Evolutionary conservation across 2,888 invertebrate species (phyloP).

Genomic region (Girardia tigrina): DNA sequence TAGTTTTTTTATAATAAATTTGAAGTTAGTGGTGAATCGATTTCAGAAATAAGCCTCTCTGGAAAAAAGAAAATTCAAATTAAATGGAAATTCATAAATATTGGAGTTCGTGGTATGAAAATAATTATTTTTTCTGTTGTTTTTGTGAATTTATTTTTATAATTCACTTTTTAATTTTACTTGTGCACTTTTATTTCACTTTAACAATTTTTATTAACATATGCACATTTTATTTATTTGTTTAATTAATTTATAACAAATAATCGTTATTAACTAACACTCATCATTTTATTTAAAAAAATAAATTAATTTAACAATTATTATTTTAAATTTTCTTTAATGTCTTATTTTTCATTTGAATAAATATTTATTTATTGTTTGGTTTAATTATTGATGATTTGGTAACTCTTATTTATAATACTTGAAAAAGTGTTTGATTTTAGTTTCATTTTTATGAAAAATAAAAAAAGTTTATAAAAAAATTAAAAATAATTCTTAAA

Average conservation of each 20-base stretch:
- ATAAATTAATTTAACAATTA: too few species aligned
- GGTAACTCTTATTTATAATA: too few species aligned
- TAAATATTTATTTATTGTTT: not conserved
- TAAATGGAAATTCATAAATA: not conserved
- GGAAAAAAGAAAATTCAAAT: not conserved
- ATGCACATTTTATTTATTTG: not conserved
- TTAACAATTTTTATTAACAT: not conserved
- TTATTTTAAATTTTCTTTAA: too few species aligned
- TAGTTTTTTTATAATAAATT: too few species aligned
- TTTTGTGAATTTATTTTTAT: not conserved
- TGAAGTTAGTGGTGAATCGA: slow-evolving; percentile 4
- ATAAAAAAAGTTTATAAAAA: too few species aligned
- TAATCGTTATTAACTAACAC: too few species aligned
- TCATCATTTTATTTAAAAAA: too few species aligned
- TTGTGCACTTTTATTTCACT: not conserved
- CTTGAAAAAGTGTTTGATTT: too few species aligned
- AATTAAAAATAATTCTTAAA: too few species aligned
- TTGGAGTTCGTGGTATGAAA: slow-evolving; percentile 19
- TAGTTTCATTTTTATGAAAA: too few species aligned
- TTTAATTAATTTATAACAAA: not conserved
- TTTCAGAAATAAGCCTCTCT: not conserved
- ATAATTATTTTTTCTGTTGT: slow-evolving; percentile 13
- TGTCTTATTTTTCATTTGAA: not conserved
- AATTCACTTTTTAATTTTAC: not conserved
- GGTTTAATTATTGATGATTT: too few species aligned